Base-by-base conservation (phyloP, 1,140 invertebrate species). In the Laupala kohalensis region DNA sequence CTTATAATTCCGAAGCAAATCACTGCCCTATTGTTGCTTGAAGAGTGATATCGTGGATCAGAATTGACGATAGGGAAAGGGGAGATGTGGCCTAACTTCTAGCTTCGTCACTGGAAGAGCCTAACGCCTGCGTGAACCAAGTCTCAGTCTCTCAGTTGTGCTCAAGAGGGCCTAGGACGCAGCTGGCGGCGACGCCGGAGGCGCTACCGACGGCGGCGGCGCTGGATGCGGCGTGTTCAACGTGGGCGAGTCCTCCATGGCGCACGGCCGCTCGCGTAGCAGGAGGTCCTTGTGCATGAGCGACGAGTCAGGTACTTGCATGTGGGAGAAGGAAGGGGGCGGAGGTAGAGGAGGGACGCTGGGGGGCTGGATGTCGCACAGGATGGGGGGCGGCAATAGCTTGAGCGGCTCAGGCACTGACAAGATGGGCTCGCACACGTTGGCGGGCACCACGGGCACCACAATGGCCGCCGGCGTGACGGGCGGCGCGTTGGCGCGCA, bases 401-500 rank as follows among this genome's bases (percentile, higher is more conserved):
- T 53, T 53, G 9, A 53, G 19, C 30, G 37, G 37, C 37, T 53
- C 37, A 53, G 37, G 37, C 37, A 53, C 37, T 53, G 37, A 53
- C 37, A 53, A 19, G 37, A 53, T 53, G 37, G 37, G 37, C 37
- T 53, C 37, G 37, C 37, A 53, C 37, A 53, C 37, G 37, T 53
- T 53, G 37, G 37, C 37, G 37, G 37, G 37, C 37, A 53, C 37
- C 37, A 53, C 37, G 37, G 30, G 37, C 37, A 53, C 37, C 37
- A 53, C 37, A 19, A 53, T 53, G 37, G 37, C 37, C 37, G 37
- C 37, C 9, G 37, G 37, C 37, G 9, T 19, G 37, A 53, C 37
- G 37, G 66, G 27, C 0, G 19, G 13, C 29, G 67, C 26, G n/a
- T 68, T 68, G 27, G 69, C 67, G 66, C 26, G 29, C 64, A 79